phyloP scores from a whole-genome alignment of 1,140 invertebrate genomes.

The Lordiphosa mommai region DNA sequence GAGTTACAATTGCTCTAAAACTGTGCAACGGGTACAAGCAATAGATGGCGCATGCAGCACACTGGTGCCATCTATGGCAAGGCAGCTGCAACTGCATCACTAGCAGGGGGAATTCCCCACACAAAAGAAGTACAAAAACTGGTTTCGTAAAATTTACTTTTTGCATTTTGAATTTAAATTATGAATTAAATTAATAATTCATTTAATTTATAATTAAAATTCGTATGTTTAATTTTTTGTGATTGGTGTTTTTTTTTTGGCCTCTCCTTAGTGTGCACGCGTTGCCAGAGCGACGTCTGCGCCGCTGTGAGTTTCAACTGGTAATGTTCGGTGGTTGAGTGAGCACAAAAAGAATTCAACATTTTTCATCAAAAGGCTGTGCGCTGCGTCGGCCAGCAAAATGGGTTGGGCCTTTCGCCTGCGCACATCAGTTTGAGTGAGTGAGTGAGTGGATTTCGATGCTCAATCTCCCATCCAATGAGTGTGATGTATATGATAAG shows the following conservation, averaged over 20 bases:
- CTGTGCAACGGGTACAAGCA: slow-evolving; percentile 18
- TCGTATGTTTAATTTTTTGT: neutral
- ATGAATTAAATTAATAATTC: neutral
- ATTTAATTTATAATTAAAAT: neutral
- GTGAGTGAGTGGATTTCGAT: slow-evolving; percentile 19
- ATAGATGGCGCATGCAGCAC: slow-evolving; percentile 51
- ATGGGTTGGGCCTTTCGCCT: slow-evolving; percentile 56
- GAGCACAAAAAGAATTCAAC: slow-evolving; percentile 45
- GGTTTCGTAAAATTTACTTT: neutral
- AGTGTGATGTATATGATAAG: too few relatives aligned
- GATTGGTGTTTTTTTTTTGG: slow-evolving; percentile 1
- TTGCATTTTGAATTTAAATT: neutral
- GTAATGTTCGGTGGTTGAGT: slow-evolving; percentile 67
- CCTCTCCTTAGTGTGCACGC: slow-evolving; percentile 25
- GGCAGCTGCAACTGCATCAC: slow-evolving; percentile 12
- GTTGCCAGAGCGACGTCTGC: slow-evolving; percentile 52
- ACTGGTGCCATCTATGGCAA: slow-evolving; percentile 52
- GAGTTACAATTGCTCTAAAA: slow-evolving; percentile 51
- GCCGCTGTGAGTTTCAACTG: slow-evolving; percentile 49
- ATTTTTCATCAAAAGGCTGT: slow-evolving; percentile 50
- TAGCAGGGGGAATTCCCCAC: neutral
- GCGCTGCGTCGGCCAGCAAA: slow-evolving; percentile 36
- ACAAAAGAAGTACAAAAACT: slow-evolving; percentile 5
- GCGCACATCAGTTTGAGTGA: slow-evolving; percentile 41
- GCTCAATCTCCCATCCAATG: slow-evolving; percentile 15